Conservation (phyloP, 1,140 invertebrate genomes). For the Drosophila azteca region DNA sequence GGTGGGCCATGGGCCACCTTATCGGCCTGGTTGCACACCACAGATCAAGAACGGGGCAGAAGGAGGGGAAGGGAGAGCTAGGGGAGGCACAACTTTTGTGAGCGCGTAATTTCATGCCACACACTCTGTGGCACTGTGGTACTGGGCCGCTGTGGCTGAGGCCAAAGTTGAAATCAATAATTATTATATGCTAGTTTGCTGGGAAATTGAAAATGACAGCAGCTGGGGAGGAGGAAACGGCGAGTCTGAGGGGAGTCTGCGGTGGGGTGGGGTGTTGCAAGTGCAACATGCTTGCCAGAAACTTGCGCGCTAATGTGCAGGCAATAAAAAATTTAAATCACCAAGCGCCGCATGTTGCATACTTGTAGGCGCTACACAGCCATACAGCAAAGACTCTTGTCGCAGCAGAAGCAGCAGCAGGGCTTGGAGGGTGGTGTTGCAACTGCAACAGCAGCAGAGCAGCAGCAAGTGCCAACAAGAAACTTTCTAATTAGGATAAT, state of each 20-base stretch:
- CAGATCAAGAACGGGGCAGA: slow-evolving; percentile 5
- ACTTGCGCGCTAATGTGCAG: slow-evolving; percentile 75
- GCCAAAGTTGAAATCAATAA: slow-evolving; percentile 76
- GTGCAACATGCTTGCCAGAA: slow-evolving; percentile 72
- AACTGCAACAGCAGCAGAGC: slow-evolving; percentile 28
- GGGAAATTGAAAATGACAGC: slow-evolving; percentile 44
- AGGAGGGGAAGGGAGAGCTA: neutral
- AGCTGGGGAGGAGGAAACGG: neutral
- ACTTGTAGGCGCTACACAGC: slow-evolving; percentile 8
- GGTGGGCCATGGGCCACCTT: slow-evolving; percentile 15
- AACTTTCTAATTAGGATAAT: slow-evolving; percentile 83
- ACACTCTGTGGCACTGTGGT: slow-evolving; percentile 10
- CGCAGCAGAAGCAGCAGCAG: no score
- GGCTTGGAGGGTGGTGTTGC: slow-evolving; percentile 30
- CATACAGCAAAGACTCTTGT: no score
- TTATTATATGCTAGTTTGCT: slow-evolving; percentile 67
- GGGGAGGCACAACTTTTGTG: slow-evolving; percentile 36
- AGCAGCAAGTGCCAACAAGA: slow-evolving; percentile 72
- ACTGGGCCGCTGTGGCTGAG: slow-evolving; percentile 10
- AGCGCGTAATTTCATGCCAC: slow-evolving; percentile 58
- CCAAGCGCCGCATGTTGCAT: slow-evolving; percentile 64
- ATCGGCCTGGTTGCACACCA: slow-evolving; percentile 37
- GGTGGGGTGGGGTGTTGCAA: slow-evolving; percentile 18
- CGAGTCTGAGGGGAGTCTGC: neutral
- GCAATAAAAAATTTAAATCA: slow-evolving; percentile 74